These are phyloP conservation scores for Apoda limacodes DNA, from an alignment of 2,888 invertebrate species.

Conservation along the genomic window DNA sequence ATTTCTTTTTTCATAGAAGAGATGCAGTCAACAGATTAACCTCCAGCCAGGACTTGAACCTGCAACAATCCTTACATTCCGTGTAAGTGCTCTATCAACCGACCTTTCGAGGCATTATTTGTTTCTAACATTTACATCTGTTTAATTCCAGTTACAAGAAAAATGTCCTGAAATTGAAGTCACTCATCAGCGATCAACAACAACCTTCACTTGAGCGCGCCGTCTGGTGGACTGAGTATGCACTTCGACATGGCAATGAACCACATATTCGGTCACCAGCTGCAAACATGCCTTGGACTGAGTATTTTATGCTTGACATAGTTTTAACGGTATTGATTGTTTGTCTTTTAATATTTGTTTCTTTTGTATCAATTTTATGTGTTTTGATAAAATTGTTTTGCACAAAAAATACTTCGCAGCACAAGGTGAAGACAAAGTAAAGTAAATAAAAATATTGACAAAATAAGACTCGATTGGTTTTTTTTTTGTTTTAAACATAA, in stretches of 20 bases:
- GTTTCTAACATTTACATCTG: neutral
- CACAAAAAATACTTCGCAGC: too few relatives aligned
- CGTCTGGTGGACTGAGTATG: constrained; percentile 30
- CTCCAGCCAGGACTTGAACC: too few relatives aligned
- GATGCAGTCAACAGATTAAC: too few relatives aligned
- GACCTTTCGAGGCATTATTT: constrained; percentile 1
- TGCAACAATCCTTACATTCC: too few relatives aligned
- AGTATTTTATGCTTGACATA: constrained; percentile 25
- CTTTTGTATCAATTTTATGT: neutral
- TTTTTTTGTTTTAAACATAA: too few relatives aligned
- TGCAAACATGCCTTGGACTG: constrained; percentile 25
- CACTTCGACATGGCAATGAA: constrained; percentile 25
- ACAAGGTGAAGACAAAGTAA: too few relatives aligned
- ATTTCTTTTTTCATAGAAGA: too few relatives aligned
- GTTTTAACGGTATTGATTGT: constrained; percentile 11
- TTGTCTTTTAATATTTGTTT: neutral
- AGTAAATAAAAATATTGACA: too few relatives aligned
- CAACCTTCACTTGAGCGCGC: constrained; percentile 21
- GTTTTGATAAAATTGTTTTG: too few relatives aligned
- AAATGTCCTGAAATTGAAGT: constrained; percentile 1
- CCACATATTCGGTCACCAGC: constrained; percentile 24
- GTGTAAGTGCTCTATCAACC: too few relatives aligned
- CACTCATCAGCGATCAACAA: constrained; percentile 1
- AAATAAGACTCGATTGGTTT: too few relatives aligned
- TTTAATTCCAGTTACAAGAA: constrained; percentile 20